A percentile compares a stretch with the other conserved stretches of the same genome.
Evolutionary conservation across 2,797 vertebrate genomes (phyloP).

Genomic region (Nyctibius grandis): DNA sequence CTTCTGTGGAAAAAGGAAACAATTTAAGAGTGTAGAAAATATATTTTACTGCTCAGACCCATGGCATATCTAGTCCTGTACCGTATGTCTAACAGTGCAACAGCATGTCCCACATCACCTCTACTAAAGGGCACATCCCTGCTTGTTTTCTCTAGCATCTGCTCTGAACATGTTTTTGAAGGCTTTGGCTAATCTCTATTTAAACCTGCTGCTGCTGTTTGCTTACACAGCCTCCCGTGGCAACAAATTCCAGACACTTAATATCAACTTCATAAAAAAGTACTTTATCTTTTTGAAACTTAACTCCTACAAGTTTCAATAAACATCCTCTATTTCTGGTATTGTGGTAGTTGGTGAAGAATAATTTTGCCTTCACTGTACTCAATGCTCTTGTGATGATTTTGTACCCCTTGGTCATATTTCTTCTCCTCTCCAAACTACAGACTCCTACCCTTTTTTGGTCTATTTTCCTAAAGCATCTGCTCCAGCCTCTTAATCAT

Average conservation of each 20-base stretch:
- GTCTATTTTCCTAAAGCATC: not conserved
- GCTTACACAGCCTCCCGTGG: not conserved
- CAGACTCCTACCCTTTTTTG: not conserved
- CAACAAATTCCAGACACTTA: not conserved
- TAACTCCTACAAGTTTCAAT: not conserved
- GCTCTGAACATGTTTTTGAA: not conserved
- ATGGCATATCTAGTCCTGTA: accelerated
- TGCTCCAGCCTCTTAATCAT: not conserved
- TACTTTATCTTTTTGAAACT: not conserved
- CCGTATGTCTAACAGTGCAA: not conserved
- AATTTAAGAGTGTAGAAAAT: not conserved
- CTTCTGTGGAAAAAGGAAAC: not conserved
- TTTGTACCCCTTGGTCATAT: not conserved
- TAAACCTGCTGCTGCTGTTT: not conserved
- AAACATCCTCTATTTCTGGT: not conserved
- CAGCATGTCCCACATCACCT: not conserved
- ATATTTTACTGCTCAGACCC: not conserved
- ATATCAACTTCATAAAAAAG: not conserved
- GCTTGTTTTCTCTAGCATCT: not conserved
- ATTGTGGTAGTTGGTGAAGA: not conserved
- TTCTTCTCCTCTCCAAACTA: not conserved
- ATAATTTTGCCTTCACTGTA: not conserved
- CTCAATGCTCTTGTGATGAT: not conserved
- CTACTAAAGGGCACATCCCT: not conserved
- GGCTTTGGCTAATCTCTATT: not conserved